Conservation (phyloP, 2,888 invertebrate genomes). For the Dichetophora obliterata region DNA sequence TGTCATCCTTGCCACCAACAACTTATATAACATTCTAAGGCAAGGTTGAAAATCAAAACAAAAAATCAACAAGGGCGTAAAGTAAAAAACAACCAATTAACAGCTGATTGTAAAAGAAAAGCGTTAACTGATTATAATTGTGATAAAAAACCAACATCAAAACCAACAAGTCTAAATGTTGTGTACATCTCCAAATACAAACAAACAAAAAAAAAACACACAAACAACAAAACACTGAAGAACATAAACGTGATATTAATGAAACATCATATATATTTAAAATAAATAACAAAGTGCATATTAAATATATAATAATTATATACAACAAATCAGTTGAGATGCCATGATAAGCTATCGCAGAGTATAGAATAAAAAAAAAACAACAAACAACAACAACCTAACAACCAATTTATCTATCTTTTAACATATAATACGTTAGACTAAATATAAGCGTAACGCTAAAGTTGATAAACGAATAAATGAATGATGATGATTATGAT, state of each 20-base stretch:
- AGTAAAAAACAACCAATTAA: constrained; percentile 26
- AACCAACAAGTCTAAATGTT: constrained; percentile 28
- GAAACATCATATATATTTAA: constrained; percentile 39
- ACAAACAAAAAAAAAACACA: too few species aligned
- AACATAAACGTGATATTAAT: constrained; percentile 58
- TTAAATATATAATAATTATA: constrained; percentile 29
- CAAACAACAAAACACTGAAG: constrained; percentile 14
- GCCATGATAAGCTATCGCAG: constrained; percentile 32
- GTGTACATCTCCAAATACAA: constrained; percentile 13
- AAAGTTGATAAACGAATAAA: constrained; percentile 15
- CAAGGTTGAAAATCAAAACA: neutral
- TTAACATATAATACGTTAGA: neutral
- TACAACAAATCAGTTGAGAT: constrained; percentile 23
- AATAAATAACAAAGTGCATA: constrained; percentile 30
- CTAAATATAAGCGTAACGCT: constrained; percentile 21
- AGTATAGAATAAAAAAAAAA: neutral
- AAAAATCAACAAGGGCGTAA: neutral
- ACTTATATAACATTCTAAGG: neutral
- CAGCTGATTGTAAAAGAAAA: constrained; percentile 24
- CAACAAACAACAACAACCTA: constrained; percentile 4
- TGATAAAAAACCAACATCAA: constrained; percentile 37
- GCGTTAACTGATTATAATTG: constrained; percentile 21
- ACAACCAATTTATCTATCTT: neutral
- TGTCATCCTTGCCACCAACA: neutral
- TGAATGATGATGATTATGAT: constrained; percentile 1